A percentile compares a stretch with the other conserved stretches of the same genome.
Conservation (phyloP, 2,113 vertebrate genomes). For the Corvus moneduloides region DNA sequence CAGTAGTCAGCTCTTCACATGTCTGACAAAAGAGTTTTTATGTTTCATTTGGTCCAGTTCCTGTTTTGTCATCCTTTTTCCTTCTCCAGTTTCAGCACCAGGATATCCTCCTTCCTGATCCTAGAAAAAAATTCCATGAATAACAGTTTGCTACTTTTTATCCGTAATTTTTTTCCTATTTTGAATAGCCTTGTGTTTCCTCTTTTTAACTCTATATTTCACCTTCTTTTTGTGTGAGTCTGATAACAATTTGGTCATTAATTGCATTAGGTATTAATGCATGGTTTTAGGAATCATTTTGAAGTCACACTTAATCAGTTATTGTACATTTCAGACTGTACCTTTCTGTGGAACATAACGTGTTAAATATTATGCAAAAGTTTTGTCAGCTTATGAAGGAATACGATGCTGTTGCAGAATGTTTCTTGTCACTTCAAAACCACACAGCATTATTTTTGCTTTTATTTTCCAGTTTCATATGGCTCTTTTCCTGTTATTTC, state of each 20-base stretch:
- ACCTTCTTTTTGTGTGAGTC: background rate
- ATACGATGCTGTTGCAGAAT: background rate
- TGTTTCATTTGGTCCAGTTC: background rate
- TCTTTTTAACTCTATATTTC: background rate
- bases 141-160: background rate
- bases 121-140: background rate
- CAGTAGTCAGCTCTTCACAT: background rate
- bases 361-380: background rate
- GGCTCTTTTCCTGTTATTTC: background rate
- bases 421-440: background rate
- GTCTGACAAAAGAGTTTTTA: background rate
- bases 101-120: background rate
- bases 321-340: background rate
- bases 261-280: background rate
- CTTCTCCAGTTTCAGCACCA: background rate
- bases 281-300: background rate
- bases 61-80: background rate
- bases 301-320: background rate
- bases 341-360: background rate
- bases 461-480: constrained; percentile 17
- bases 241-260: background rate
- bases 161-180: background rate
- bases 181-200: background rate
- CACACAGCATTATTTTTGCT: background rate
- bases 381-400: background rate